Conservation (phyloP, 1,140 invertebrate genomes). For the Nylanderia fulva region DNA sequence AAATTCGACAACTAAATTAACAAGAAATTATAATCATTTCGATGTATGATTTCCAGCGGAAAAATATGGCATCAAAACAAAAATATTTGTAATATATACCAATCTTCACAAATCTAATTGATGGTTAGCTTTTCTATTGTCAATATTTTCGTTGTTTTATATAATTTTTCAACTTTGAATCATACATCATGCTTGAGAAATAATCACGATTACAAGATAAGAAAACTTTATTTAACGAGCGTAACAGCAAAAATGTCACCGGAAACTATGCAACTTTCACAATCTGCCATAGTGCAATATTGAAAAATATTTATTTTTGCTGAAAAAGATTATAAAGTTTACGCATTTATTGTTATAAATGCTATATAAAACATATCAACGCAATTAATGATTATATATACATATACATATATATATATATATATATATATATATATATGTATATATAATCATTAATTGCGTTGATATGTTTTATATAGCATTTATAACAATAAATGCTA, state of each 20-base stretch:
- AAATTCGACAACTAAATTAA: not conserved
- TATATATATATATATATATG: not conserved
- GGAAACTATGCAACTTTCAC: conserved; percentile 51
- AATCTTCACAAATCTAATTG: not conserved
- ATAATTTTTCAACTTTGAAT: no score
- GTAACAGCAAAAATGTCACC: not conserved
- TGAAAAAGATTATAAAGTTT: conserved; percentile 11
- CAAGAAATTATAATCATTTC: not conserved
- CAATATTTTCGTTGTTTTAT: no score
- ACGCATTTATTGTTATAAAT: not conserved
- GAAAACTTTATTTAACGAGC: conserved; percentile 30
- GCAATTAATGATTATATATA: not conserved
- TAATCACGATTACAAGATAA: not conserved
- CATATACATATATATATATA: not conserved
- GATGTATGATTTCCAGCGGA: no score
- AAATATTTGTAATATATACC: no score
- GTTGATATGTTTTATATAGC: no score
- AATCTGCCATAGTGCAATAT: not conserved
- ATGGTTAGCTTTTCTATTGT: no score
- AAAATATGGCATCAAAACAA: not conserved
- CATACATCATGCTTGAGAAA: not conserved
- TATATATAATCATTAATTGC: no score
- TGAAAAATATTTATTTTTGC: not conserved
- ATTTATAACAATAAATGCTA: no score
- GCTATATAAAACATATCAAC: not conserved